Evolutionary conservation across 1,140 invertebrate species (phyloP).

Genomic region (Drosophila tani): DNA sequence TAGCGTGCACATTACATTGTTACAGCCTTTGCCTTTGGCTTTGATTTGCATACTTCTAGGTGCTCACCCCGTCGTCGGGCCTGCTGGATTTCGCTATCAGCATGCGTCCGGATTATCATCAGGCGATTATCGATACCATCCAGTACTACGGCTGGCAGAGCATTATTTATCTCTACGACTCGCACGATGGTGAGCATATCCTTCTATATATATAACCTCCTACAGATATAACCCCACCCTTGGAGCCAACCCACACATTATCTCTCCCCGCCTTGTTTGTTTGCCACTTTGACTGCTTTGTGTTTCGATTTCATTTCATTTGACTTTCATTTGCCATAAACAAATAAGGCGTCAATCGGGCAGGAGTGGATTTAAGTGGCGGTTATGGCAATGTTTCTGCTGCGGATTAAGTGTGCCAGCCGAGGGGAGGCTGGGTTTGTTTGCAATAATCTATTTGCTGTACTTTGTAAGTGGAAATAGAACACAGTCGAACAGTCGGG

Average conservation of each 20-base stretch:
- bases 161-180: slow-evolving; percentile 97
- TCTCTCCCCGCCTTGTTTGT: slow-evolving; percentile 41
- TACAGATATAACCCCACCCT: neutral
- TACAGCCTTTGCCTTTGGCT: slow-evolving; percentile 26
- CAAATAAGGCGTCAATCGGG: slow-evolving; percentile 57
- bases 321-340: slow-evolving; percentile 66
- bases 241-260: slow-evolving; percentile 28
- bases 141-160: slow-evolving; percentile 95
- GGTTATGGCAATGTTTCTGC: slow-evolving; percentile 34
- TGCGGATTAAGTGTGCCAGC: slow-evolving; percentile 23
- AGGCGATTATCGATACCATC: slow-evolving; percentile 96
- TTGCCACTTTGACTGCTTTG: slow-evolving; percentile 56
- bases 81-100: slow-evolving; percentile 95
- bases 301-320: slow-evolving; percentile 77
- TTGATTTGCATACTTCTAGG: slow-evolving; percentile 86
- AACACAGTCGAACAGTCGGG: slow-evolving; percentile 1
- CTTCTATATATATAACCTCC: neutral
- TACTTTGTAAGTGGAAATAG: neutral
- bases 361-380: slow-evolving; percentile 39
- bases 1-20: slow-evolving; percentile 82
- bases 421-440: slow-evolving; percentile 1
- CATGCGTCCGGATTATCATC: slow-evolving; percentile 97
- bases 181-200: slow-evolving; percentile 92
- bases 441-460: neutral
- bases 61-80: slow-evolving; percentile 92